Conservation (phyloP, 2,797 vertebrate species). For the Otolemur crassicaudatus region DNA sequence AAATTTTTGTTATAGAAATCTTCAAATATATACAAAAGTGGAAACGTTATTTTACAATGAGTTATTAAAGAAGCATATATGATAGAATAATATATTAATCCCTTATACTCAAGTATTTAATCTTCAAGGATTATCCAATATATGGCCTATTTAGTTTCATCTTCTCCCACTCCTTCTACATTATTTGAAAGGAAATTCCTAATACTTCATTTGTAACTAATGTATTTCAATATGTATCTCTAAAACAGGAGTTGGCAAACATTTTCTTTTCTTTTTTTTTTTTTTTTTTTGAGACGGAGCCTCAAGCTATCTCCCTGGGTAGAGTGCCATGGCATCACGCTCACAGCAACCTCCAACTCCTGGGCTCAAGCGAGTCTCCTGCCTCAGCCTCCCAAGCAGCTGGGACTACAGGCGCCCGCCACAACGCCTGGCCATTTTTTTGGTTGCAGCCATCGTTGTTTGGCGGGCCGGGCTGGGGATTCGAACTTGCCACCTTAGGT, state of each 20-base stretch:
- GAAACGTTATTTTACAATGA: conserved; percentile 29
- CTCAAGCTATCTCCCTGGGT: no score
- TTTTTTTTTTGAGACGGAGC: no score
- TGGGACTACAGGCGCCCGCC: no score
- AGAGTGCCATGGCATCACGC: no score
- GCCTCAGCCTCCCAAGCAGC: no score
- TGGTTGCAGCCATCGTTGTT: no score
- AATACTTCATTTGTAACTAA: conserved; percentile 19
- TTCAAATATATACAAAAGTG: not conserved
- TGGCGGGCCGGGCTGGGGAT: no score
- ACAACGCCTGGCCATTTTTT: no score
- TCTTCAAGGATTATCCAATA: not conserved
- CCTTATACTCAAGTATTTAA: not conserved
- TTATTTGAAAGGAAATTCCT: conserved; percentile 35
- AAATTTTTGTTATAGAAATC: not conserved
- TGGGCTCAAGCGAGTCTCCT: no score
- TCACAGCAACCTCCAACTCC: no score
- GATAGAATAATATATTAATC: not conserved
- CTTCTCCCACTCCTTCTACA: not conserved
- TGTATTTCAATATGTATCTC: not conserved
- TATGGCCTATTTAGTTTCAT: conserved; percentile 15
- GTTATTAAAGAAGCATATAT: not conserved
- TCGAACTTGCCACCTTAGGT: no score
- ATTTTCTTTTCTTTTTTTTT: no score
- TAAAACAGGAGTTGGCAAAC: not conserved